Evolutionary conservation across 2,888 invertebrate genomes (phyloP).

Genomic region (Stenolophus ochropezus): DNA sequence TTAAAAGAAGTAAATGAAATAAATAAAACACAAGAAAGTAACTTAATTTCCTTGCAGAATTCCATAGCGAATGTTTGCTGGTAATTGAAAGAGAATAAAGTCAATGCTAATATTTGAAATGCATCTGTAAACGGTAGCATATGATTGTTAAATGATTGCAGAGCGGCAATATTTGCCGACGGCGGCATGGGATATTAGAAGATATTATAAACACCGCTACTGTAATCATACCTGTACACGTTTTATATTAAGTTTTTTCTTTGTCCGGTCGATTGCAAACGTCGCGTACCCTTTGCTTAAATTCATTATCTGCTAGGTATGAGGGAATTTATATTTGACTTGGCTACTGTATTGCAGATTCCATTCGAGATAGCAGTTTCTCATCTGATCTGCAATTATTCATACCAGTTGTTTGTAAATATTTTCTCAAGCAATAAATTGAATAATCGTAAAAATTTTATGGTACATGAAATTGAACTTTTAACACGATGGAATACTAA

Average conservation of each 20-base stretch:
- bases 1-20: too few species aligned
- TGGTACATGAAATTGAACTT: slow-evolving; percentile 1
- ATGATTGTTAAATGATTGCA: slow-evolving; percentile 34
- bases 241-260: slow-evolving; percentile 58
- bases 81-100: background rate
- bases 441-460: slow-evolving; percentile 13
- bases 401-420: background rate
- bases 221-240: slow-evolving; percentile 53
- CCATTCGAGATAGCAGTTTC: background rate
- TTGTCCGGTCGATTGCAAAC: slow-evolving; percentile 14
- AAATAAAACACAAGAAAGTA: too few species aligned
- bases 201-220: slow-evolving; percentile 44
- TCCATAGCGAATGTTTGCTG: background rate
- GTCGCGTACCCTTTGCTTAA: slow-evolving; percentile 28
- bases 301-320: slow-evolving; percentile 17
- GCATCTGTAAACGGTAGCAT: background rate
- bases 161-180: slow-evolving; percentile 24
- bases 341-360: slow-evolving; percentile 34
- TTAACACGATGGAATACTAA: slow-evolving; percentile 17
- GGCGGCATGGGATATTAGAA: slow-evolving; percentile 40
- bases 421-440: slow-evolving; percentile 25
- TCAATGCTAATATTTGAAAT: background rate
- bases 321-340: slow-evolving; percentile 37
- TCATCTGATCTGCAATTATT: background rate
- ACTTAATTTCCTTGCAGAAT: background rate